These are phyloP conservation scores for Hyposoter didymator DNA, from an alignment of 2,888 invertebrate species.

Conservation along the genomic window DNA sequence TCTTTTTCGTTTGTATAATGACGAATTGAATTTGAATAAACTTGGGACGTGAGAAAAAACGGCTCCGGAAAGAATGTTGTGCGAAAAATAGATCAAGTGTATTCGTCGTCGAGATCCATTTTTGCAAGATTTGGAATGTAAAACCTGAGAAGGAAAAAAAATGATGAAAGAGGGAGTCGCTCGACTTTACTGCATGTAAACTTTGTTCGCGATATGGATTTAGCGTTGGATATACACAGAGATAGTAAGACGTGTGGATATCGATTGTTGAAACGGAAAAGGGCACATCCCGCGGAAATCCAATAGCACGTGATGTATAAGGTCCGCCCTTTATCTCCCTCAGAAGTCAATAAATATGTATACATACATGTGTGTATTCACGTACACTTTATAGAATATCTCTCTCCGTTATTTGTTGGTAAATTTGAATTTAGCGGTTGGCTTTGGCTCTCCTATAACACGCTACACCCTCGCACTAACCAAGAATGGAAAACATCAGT, in stretches of 20 bases:
- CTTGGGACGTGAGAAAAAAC: not conserved
- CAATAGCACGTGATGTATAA: not conserved
- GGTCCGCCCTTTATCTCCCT: slow-evolving; percentile 4
- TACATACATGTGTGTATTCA: not conserved
- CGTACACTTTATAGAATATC: slow-evolving; percentile 32
- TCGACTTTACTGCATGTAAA: not conserved
- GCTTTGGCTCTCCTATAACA: slow-evolving; percentile 14
- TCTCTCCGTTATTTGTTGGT: slow-evolving; percentile 32
- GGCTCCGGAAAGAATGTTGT: not conserved
- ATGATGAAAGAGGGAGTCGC: slow-evolving; percentile 3
- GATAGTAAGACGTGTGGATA: not conserved
- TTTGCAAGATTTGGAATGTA: slow-evolving; percentile 1
- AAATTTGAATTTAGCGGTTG: slow-evolving; percentile 51
- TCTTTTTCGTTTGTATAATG: not conserved
- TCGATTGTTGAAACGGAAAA: slow-evolving; percentile 13
- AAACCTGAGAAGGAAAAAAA: not conserved
- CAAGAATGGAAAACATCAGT: slow-evolving; percentile 16
- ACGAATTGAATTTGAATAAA: not conserved
- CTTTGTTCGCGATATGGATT: slow-evolving; percentile 17
- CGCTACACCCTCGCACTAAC: slow-evolving; percentile 16
- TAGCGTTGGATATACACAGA: not conserved
- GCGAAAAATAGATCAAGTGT: not conserved
- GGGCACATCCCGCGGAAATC: not conserved
- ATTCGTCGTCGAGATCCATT: not conserved
- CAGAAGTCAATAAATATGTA: slow-evolving; percentile 16